Percentiles rank a stretch among this genome's conserved stretches.
phyloP scores from a whole-genome alignment of 1,140 invertebrate species.

The Bombus superbus region DNA sequence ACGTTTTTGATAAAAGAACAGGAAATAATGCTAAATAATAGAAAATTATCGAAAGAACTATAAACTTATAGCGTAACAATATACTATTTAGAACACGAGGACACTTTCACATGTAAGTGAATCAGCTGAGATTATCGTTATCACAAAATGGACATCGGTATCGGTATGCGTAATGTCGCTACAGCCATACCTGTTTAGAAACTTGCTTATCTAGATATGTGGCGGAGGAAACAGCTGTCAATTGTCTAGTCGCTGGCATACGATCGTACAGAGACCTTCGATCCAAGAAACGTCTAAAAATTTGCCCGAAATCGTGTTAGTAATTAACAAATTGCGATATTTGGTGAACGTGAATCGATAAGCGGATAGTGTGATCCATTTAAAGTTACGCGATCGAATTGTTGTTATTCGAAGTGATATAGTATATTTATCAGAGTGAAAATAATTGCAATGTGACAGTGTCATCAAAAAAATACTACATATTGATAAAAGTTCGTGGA shows the following conservation, averaged over 20 bases:
- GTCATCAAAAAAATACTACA: neutral
- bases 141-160: neutral
- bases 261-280: neutral
- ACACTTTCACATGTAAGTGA: neutral
- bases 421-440: neutral
- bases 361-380: neutral
- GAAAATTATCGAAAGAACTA: neutral
- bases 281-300: neutral
- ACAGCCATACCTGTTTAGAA: neutral
- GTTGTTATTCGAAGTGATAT: neutral
- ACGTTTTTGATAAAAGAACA: neutral
- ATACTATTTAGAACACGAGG: neutral
- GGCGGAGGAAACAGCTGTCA: neutral
- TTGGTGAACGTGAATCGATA: neutral
- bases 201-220: constrained; percentile 27
- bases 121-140: neutral
- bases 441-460: neutral
- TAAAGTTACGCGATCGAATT: neutral
- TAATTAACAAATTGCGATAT: neutral
- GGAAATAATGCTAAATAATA: too few species aligned
- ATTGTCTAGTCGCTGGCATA: neutral
- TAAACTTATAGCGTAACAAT: neutral
- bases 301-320: neutral
- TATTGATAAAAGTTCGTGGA: too few species aligned
- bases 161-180: too few species aligned